Base-by-base conservation (phyloP, 2,888 invertebrate genomes). In the Pseudoips prasinana region DNA sequence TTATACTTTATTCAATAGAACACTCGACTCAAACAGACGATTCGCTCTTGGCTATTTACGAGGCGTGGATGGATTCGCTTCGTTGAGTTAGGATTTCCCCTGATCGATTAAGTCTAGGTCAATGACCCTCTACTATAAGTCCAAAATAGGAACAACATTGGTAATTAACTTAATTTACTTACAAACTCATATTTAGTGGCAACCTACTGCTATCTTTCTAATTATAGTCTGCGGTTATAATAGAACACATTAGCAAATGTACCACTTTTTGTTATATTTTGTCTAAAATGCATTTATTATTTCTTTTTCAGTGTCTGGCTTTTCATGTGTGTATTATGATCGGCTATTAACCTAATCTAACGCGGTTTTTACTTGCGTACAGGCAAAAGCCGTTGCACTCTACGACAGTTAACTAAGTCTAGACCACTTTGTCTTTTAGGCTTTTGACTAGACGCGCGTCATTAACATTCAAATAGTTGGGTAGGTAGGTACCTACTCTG, bases 61-160 rank as follows among this genome's bases (percentile, higher is more conserved):
- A 44, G 45, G 39, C 46, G 41, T 68, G 61, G 55, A n/a, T n/a
- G n/a, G n/a, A n/a, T n/a, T n/a, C 61, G 71, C 71, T 68, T 61
- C 64, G 68, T 33, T 64, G 61, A 37, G 19, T 66, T 60, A 61
- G 74, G 73, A 60, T 66, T 73, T 71, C 61, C 68, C 69, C 56
- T 52, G 59, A 56, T 62, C 49, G 39, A 52, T 49, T 60, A 45
- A 62, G 58, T 34, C 39, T 48, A 50, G 73, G 72, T 75, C 73
- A 66, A 54, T 64, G 73, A 73, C 72, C 56, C 68, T 60, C 59
- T 70, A 53, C 43, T 10, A 31, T 49, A 43, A 46, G 39, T 52
- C 54, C 41, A 40, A 51, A 45, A 51, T 51, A 45, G 43, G 48
- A 54, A 43, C 41, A 42, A 34, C 33, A 45, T 40, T 37, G 14